Evolutionary conservation across 2,888 invertebrate species (phyloP).

Genomic region (Chirona hameri): DNA sequence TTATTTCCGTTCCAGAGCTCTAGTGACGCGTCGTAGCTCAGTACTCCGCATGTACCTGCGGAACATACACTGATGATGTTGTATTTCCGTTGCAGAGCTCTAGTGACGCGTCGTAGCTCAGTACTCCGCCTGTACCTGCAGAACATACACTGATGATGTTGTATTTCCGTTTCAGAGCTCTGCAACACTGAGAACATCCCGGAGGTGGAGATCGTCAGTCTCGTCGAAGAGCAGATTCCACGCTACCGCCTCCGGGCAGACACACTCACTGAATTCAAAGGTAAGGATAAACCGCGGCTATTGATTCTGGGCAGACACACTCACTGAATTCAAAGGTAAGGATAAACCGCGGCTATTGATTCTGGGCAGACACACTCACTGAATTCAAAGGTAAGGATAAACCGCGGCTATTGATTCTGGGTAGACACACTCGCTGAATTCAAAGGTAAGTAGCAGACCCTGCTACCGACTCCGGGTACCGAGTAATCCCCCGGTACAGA

Average conservation of each 20-base stretch:
- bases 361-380: slow-evolving; percentile 89
- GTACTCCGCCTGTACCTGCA: too few relatives aligned
- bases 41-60: too few relatives aligned
- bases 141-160: too few relatives aligned
- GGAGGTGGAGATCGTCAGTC: slow-evolving; percentile 93
- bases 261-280: slow-evolving; percentile 85
- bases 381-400: slow-evolving; percentile 68
- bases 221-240: slow-evolving; percentile 91
- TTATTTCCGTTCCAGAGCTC: too few relatives aligned
- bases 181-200: slow-evolving; percentile 88
- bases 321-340: too few relatives aligned
- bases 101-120: too few relatives aligned
- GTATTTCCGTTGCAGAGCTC: too few relatives aligned
- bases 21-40: too few relatives aligned
- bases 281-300: slow-evolving; percentile 45
- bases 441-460: slow-evolving; percentile 56
- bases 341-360: slow-evolving; percentile 61
- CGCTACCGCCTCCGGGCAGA: slow-evolving; percentile 90
- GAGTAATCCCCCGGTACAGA: too few relatives aligned
- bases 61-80: too few relatives aligned
- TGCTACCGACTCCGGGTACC: too few relatives aligned
- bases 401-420: slow-evolving; percentile 46
- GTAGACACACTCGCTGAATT: slow-evolving; percentile 91
- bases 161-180: slow-evolving; percentile 64
- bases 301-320: too few relatives aligned